Conservation (phyloP, 2,113 vertebrate genomes). For the Emberiza fucata region DNA sequence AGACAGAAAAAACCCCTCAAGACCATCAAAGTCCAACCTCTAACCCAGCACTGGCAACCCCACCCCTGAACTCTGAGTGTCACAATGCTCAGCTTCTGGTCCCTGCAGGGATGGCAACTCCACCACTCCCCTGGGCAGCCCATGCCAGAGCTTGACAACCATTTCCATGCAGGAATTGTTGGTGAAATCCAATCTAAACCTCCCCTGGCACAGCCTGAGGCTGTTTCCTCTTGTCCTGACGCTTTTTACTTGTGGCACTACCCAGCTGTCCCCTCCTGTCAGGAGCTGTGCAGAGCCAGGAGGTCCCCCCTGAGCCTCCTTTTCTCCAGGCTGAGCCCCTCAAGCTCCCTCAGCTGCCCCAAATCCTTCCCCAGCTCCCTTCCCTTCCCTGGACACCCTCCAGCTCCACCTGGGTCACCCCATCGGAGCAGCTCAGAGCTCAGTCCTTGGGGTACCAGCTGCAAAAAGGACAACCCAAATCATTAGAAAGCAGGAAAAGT, state of each 20-base stretch:
- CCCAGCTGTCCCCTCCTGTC: not conserved
- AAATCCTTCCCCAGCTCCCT: not conserved
- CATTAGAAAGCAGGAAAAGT: not conserved
- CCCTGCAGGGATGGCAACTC: not conserved
- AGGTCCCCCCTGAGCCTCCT: not conserved
- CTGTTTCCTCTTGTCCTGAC: not conserved
- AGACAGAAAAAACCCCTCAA: not conserved
- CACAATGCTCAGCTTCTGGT: not conserved
- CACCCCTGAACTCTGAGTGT: not conserved
- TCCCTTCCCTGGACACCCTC: not conserved
- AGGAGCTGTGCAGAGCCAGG: not conserved
- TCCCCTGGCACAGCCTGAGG: not conserved
- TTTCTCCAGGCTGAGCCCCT: not conserved
- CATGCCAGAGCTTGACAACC: not conserved
- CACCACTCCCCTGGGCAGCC: not conserved
- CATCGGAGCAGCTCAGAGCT: not conserved
- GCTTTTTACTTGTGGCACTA: not conserved
- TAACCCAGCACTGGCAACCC: not conserved
- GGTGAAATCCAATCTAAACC: not conserved
- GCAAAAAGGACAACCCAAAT: not conserved
- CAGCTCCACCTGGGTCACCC: rapidly evolving
- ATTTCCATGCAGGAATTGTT: not conserved
- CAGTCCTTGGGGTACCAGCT: not conserved
- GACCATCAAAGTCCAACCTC: not conserved
- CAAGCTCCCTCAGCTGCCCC: not conserved